Evolutionary conservation across 2,113 vertebrate genomes (phyloP).

Genomic region (Ophthalmolycus amberensis): DNA sequence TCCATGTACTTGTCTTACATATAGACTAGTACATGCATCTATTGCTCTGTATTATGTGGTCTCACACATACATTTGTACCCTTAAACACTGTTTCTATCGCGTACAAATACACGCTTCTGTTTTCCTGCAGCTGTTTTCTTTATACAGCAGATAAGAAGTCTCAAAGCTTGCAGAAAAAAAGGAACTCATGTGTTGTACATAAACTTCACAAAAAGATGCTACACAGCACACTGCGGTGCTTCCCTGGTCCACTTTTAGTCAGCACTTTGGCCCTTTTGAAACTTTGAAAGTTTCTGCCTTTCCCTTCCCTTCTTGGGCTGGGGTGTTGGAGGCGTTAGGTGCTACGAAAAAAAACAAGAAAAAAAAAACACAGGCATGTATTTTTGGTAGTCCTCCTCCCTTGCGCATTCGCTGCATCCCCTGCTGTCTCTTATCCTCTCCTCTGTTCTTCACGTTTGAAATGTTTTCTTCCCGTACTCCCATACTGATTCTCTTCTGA

Average conservation of each 20-base stretch:
- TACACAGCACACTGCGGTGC: slow-evolving; percentile 31
- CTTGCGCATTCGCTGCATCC: slow-evolving; percentile 48
- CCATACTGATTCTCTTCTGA: slow-evolving; percentile 57
- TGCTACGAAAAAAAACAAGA: not conserved
- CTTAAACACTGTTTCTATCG: not conserved
- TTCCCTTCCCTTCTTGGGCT: slow-evolving; percentile 16
- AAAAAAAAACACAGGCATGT: slow-evolving; percentile 30
- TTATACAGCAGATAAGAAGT: slow-evolving; percentile 15
- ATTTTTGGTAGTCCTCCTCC: slow-evolving; percentile 51
- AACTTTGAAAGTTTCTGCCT: slow-evolving; percentile 54
- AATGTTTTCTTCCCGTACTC: slow-evolving; percentile 58
- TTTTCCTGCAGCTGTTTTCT: slow-evolving; percentile 14
- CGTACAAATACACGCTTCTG: slow-evolving; percentile 8
- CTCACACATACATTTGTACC: not conserved
- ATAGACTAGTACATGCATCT: not conserved
- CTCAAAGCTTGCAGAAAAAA: slow-evolving; percentile 24
- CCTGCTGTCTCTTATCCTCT: slow-evolving; percentile 55
- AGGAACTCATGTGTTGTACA: slow-evolving; percentile 34
- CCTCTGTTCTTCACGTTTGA: slow-evolving; percentile 70
- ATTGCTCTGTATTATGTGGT: not conserved
- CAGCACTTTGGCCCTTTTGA: slow-evolving; percentile 60
- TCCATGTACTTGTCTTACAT: not conserved
- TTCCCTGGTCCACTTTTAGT: slow-evolving; percentile 58
- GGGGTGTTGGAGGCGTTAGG: slow-evolving; percentile 38
- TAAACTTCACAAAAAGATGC: slow-evolving; percentile 40